These are phyloP conservation scores for Catocala fraxini DNA, from an alignment of 2,888 invertebrate species.

Conservation along the genomic window DNA sequence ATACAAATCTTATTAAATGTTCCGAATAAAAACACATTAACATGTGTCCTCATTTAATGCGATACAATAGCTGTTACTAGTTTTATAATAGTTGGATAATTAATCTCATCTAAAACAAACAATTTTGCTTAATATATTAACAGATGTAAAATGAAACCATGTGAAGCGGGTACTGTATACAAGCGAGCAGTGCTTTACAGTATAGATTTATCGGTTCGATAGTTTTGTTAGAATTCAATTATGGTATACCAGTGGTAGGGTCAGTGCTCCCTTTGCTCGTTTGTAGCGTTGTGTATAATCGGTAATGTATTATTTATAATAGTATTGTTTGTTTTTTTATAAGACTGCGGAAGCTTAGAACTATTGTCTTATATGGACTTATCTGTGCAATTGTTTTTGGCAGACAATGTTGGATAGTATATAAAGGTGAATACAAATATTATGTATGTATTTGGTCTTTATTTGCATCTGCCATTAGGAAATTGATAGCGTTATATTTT, in stretches of 20 bases:
- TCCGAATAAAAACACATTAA: too few species aligned
- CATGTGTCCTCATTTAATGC: too few species aligned
- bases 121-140: neutral
- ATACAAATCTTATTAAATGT: too few species aligned
- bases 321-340: slow-evolving; percentile 42
- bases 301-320: slow-evolving; percentile 36
- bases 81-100: too few species aligned
- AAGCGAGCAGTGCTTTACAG: slow-evolving; percentile 58
- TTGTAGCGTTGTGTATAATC: slow-evolving; percentile 36
- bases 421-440: too few species aligned
- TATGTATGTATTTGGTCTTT: too few species aligned
- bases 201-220: slow-evolving; percentile 77
- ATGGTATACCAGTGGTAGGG: slow-evolving; percentile 57
- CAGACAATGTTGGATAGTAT: neutral
- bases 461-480: too few species aligned
- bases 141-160: slow-evolving; percentile 1
- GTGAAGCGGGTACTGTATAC: slow-evolving; percentile 11
- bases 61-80: too few species aligned
- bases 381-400: slow-evolving; percentile 13
- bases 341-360: slow-evolving; percentile 10
- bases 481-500: neutral
- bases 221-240: slow-evolving; percentile 80
- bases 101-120: too few species aligned
- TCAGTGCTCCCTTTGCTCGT: slow-evolving; percentile 59
- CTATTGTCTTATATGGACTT: slow-evolving; percentile 17